Conservation (phyloP, 2,797 vertebrate genomes). For the Cephalopachus bancanus region DNA sequence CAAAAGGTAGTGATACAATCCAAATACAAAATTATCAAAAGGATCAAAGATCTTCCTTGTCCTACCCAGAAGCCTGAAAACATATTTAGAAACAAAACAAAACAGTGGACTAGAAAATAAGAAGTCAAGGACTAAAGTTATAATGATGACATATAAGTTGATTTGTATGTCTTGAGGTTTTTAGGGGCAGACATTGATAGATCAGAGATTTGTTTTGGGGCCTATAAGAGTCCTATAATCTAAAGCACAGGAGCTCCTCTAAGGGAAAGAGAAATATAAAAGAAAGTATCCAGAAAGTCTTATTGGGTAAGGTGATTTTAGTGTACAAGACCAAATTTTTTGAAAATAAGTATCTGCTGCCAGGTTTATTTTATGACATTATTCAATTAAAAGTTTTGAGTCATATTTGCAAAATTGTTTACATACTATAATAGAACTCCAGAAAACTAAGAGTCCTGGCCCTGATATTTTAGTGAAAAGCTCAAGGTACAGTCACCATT, state of each 20-base stretch:
- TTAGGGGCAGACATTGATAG: conserved; percentile 42
- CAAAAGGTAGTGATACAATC: background rate
- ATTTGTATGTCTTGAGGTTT: conserved; percentile 65
- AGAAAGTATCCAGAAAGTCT: background rate
- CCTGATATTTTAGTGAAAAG: conserved; percentile 70
- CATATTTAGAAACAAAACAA: conserved; percentile 10
- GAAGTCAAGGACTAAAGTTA: conserved; percentile 50
- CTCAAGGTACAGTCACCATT: conserved; percentile 54
- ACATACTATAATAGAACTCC: conserved; percentile 59
- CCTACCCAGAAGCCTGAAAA: conserved; percentile 31
- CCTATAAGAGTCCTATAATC: background rate
- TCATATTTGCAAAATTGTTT: conserved; percentile 74
- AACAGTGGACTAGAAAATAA: conserved; percentile 64
- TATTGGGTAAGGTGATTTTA: conserved; percentile 60
- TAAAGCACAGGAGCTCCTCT: conserved; percentile 37
- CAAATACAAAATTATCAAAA: conserved; percentile 49
- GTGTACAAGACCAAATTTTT: conserved; percentile 68
- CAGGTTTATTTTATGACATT: conserved; percentile 64
- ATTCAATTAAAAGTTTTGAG: conserved; percentile 81
- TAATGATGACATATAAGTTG: background rate
- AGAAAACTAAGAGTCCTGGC: background rate
- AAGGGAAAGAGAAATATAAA: conserved; percentile 14
- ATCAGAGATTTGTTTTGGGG: conserved; percentile 3
- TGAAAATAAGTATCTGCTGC: conserved; percentile 63
- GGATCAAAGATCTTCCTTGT: background rate